These are phyloP conservation scores for Microtus richardsoni DNA, from an alignment of 2,113 vertebrate species.

Conservation along the genomic window DNA sequence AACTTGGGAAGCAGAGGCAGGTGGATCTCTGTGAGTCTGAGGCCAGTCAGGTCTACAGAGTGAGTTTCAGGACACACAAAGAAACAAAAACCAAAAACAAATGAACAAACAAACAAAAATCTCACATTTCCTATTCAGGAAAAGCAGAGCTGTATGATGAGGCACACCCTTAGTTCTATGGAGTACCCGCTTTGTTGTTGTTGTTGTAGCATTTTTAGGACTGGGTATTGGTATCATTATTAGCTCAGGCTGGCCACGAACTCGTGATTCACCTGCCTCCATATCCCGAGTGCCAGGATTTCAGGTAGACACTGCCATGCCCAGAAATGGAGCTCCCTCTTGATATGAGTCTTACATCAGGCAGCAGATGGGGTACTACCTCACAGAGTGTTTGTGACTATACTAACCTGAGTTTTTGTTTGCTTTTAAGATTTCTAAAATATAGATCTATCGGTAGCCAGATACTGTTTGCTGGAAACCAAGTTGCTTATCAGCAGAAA, in stretches of 20 bases:
- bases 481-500: not conserved
- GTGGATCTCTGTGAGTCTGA: not conserved
- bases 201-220: not conserved
- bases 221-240: not conserved
- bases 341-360: not conserved
- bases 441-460: not conserved
- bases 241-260: not conserved
- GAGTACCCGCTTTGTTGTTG: not conserved
- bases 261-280: not conserved
- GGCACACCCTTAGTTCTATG: not conserved
- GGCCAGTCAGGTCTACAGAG: not conserved
- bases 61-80: no score
- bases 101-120: not conserved
- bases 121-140: not conserved
- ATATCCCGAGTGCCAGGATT: not conserved
- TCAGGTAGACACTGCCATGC: not conserved
- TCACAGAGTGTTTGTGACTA: not conserved
- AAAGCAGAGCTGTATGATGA: not conserved
- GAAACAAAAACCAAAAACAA: no score
- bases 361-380: not conserved
- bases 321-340: not conserved
- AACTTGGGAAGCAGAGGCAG: not conserved
- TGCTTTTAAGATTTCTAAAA: constrained; percentile 35
- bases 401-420: not conserved
- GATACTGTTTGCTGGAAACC: not conserved